Percentiles rank a stretch among this genome's conserved stretches.
Conservation (phyloP, 2,888 invertebrate genomes). For the Drosophila stalkeri region DNA sequence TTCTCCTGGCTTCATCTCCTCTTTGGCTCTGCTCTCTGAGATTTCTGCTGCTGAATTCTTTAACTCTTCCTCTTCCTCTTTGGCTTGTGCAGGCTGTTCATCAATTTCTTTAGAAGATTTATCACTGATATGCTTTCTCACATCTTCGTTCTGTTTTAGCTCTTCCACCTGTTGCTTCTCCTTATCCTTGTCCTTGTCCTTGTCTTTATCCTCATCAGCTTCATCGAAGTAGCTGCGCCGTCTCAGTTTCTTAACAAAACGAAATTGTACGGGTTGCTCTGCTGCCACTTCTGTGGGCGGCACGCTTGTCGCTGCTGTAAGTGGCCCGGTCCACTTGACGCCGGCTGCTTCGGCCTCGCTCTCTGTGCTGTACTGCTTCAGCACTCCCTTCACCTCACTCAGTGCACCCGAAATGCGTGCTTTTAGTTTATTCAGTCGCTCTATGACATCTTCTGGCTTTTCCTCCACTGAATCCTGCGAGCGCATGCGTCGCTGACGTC, state of each 20-base stretch:
- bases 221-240: slow-evolving; percentile 81
- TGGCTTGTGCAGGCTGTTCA: not conserved
- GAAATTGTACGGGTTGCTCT: slow-evolving; percentile 71
- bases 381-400: slow-evolving; percentile 84
- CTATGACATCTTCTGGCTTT: slow-evolving; percentile 80
- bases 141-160: slow-evolving; percentile 8
- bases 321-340: slow-evolving; percentile 44
- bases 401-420: slow-evolving; percentile 83
- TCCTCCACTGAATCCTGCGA: slow-evolving; percentile 71
- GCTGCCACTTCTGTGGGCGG: not conserved
- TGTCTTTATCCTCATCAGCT: slow-evolving; percentile 66
- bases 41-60: not conserved
- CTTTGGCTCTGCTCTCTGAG: not conserved
- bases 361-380: slow-evolving; percentile 84
- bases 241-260: slow-evolving; percentile 83
- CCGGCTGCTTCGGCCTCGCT: slow-evolving; percentile 66
- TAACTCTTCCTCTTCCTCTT: not conserved
- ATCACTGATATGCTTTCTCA: not conserved
- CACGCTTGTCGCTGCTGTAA: not conserved
- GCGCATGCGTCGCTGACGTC: slow-evolving; percentile 79
- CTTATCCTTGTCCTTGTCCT: slow-evolving; percentile 26
- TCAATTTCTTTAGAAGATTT: not conserved
- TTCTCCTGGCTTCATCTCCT: not conserved
- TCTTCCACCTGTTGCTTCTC: not conserved
- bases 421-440: slow-evolving; percentile 82